Conservation (phyloP, 2,888 invertebrate species). For the Drosophila recens region DNA sequence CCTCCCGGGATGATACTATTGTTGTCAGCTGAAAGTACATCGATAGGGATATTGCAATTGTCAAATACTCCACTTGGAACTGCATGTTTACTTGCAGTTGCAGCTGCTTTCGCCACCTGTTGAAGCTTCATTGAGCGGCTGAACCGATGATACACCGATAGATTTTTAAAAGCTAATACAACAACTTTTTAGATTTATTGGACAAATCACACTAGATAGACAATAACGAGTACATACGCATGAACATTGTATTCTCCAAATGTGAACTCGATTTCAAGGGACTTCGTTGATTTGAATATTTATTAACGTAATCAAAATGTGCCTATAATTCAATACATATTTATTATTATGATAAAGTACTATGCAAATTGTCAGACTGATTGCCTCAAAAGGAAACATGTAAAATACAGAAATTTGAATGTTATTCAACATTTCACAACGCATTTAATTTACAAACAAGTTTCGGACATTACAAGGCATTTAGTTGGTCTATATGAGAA, state of each 20-base stretch:
- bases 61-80: conserved; percentile 29
- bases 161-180: conserved; percentile 31
- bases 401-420: background rate
- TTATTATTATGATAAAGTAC: background rate
- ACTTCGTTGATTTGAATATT: background rate
- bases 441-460: background rate
- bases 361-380: background rate
- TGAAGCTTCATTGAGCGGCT: conserved; percentile 32
- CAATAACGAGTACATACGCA: background rate
- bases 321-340: background rate
- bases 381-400: background rate
- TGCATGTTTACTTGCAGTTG: conserved; percentile 16
- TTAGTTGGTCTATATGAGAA: background rate
- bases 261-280: background rate
- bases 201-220: conserved; percentile 4
- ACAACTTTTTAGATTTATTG: conserved; percentile 18
- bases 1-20: conserved; percentile 38
- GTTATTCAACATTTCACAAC: background rate
- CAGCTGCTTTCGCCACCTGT: conserved; percentile 20
- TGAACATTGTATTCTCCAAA: background rate
- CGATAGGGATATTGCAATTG: conserved; percentile 37
- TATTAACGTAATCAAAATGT: background rate
- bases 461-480: background rate
- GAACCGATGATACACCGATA: conserved; percentile 27
- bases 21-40: conserved; percentile 68